phyloP scores from a whole-genome alignment of 2,888 invertebrate genomes.

The Erebia aethiops region DNA sequence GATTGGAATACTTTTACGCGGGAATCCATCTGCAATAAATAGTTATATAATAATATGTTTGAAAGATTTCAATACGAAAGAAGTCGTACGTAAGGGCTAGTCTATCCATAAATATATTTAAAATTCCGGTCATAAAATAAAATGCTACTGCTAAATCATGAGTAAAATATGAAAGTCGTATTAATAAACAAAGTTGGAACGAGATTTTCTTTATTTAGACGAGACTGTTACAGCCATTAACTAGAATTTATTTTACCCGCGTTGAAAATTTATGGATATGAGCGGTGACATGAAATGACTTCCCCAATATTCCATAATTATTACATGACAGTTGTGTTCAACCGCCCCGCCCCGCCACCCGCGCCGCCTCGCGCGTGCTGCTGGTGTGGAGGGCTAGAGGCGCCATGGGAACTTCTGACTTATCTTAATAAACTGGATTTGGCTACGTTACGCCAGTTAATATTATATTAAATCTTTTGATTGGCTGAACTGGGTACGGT shows the following conservation, averaged over 20 bases:
- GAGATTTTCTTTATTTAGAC: slow-evolving; percentile 5
- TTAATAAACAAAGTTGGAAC: slow-evolving; percentile 5
- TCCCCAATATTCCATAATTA: slow-evolving; percentile 31
- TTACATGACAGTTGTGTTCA: slow-evolving; percentile 19
- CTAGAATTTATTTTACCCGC: slow-evolving; percentile 14
- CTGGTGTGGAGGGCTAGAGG: no score
- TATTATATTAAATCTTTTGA: no score
- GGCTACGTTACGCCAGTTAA: no score
- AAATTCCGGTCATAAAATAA: neutral
- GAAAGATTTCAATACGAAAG: no score
- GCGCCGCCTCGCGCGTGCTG: neutral
- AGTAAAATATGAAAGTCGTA: neutral
- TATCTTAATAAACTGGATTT: no score
- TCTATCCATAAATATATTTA: neutral
- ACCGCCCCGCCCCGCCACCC: neutral
- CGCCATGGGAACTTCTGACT: no score
- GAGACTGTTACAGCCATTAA: neutral
- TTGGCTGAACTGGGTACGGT: no score
- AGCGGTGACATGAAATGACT: slow-evolving; percentile 28
- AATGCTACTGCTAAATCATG: neutral
- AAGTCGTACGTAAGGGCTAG: no score
- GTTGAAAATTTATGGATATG: slow-evolving; percentile 23
- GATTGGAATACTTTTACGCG: no score
- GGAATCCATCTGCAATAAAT: no score
- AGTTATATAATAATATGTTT: no score